Percentiles rank a stretch among this genome's conserved stretches.
phyloP scores from a whole-genome alignment of 2,888 invertebrate species.

The Ennomos quercinarius region DNA sequence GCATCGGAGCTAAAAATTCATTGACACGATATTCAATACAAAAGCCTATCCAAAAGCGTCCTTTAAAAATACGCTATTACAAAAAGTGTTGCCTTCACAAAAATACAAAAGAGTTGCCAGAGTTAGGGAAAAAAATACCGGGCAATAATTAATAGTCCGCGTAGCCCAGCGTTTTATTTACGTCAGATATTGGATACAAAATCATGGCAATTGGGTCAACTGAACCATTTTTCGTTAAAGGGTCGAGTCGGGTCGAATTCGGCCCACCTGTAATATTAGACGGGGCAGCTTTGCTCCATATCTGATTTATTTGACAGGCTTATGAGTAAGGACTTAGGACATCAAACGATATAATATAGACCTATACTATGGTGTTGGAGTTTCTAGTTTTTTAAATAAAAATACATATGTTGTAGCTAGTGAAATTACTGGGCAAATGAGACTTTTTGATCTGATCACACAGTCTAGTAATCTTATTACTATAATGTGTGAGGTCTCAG shows the following conservation, averaged over 20 bases:
- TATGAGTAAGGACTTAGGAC: conserved; percentile 17
- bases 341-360: not conserved
- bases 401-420: too few relatives aligned
- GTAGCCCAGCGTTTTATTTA: conserved; percentile 26
- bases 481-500: too few relatives aligned
- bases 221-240: conserved; percentile 38
- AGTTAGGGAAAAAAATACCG: conserved; percentile 8
- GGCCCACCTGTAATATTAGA: conserved; percentile 35
- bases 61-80: not conserved
- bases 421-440: too few relatives aligned
- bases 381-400: too few relatives aligned
- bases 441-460: too few relatives aligned
- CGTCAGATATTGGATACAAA: conserved; percentile 36
- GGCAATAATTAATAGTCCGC: conserved; percentile 24
- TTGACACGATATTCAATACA: not conserved
- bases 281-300: conserved; percentile 22
- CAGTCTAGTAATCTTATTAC: too few relatives aligned
- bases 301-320: conserved; percentile 39
- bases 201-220: conserved; percentile 31
- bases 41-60: not conserved
- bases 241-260: conserved; percentile 33
- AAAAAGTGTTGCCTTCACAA: conserved; percentile 3
- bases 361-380: not conserved
- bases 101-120: conserved; percentile 11
- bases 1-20: too few relatives aligned